phyloP scores from a whole-genome alignment of 2,113 vertebrate species.

The Nothocercus julius region DNA sequence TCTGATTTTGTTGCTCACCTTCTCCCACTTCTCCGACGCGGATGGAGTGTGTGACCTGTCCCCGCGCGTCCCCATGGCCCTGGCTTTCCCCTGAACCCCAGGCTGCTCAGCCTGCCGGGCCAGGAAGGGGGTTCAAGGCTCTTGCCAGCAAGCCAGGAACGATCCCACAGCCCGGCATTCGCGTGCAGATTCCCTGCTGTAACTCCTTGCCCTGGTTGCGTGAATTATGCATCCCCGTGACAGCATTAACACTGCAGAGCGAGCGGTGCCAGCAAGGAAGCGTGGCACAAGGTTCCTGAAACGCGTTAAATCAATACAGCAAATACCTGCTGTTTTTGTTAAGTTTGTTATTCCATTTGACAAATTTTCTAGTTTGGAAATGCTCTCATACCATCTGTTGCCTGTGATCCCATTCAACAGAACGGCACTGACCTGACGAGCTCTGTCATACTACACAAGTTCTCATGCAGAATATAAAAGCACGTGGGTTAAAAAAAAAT shows the following conservation, averaged over 20 bases:
- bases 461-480: neutral
- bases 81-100: neutral
- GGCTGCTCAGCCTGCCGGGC: neutral
- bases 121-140: neutral
- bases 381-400: neutral
- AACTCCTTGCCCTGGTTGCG: neutral
- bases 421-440: neutral
- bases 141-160: neutral
- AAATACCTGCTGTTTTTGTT: neutral
- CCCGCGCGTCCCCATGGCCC: neutral
- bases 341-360: neutral
- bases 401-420: neutral
- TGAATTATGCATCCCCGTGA: neutral
- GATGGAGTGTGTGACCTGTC: accelerated
- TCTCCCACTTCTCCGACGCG: neutral
- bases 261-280: neutral
- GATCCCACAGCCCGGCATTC: accelerated
- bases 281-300: accelerated
- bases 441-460: neutral
- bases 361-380: neutral
- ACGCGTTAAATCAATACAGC: neutral
- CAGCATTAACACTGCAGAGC: neutral
- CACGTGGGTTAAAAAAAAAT: neutral
- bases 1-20: neutral
- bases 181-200: accelerated